phyloP scores from a whole-genome alignment of 2,113 vertebrate species.

The Pelecanoides urinatrix region DNA sequence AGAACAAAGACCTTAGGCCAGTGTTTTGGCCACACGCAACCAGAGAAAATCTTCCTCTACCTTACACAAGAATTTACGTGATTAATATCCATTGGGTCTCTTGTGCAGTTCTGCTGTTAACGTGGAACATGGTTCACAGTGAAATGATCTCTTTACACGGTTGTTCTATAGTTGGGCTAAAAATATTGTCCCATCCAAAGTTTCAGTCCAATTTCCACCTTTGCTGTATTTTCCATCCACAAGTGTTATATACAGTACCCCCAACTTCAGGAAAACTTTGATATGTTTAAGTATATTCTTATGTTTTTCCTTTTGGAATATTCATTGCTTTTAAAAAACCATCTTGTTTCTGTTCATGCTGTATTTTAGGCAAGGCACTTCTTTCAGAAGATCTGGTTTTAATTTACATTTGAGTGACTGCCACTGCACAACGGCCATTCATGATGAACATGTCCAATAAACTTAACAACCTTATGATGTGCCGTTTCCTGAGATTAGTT shows the following conservation, averaged over 20 bases:
- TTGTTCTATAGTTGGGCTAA: background rate
- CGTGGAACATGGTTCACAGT: background rate
- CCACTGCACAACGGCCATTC: background rate
- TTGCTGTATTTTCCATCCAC: background rate
- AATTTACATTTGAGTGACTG: background rate
- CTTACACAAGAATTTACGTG: background rate
- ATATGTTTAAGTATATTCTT: background rate
- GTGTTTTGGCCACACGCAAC: background rate
- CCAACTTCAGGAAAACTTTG: background rate
- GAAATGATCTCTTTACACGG: background rate
- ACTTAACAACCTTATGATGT: background rate
- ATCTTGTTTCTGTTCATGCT: background rate
- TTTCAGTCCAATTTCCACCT: background rate
- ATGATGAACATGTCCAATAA: background rate
- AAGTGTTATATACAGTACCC: background rate
- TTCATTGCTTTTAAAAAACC: background rate
- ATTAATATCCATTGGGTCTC: background rate
- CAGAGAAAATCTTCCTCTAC: background rate
- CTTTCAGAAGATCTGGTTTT: background rate
- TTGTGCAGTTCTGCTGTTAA: background rate
- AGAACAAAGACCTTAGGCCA: background rate
- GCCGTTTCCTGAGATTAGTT: background rate
- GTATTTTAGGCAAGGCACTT: background rate
- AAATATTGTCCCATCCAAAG: background rate
- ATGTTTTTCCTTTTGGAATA: background rate